Percentiles rank a stretch among this genome's conserved stretches.
Evolutionary conservation across 2,797 vertebrate species (phyloP).

Genomic region (Leptoclinus maculatus): DNA sequence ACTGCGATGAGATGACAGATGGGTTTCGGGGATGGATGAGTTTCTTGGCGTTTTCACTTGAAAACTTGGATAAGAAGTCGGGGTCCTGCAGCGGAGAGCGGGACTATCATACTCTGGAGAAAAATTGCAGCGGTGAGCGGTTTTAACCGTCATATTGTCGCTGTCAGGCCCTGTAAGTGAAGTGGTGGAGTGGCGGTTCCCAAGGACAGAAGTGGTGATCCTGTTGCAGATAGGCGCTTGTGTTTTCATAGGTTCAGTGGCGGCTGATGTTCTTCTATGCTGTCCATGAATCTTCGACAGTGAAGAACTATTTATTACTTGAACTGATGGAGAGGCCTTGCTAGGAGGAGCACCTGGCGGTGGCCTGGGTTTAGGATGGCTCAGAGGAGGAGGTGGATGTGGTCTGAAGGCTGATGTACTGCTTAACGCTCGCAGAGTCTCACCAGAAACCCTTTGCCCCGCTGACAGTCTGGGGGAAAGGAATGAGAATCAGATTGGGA

Average conservation of each 20-base stretch:
- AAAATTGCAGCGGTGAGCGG: background rate
- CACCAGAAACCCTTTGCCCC: constrained; percentile 22
- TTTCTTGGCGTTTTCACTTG: constrained; percentile 22
- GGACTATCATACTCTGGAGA: constrained; percentile 8
- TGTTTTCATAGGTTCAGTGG: constrained; percentile 18
- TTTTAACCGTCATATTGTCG: constrained; percentile 17
- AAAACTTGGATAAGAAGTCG: background rate
- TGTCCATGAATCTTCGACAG: constrained; percentile 14
- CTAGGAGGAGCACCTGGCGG: constrained; percentile 19
- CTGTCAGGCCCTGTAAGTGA: background rate
- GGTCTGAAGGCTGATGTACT: constrained; percentile 33
- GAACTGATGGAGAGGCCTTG: constrained; percentile 21
- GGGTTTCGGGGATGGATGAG: background rate
- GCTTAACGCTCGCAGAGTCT: constrained; percentile 20
- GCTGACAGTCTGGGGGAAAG: constrained; percentile 40
- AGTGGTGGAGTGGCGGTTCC: background rate
- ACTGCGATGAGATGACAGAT: constrained; percentile 17
- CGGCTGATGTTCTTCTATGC: constrained; percentile 5
- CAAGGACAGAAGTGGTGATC: background rate
- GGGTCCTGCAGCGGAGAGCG: constrained; percentile 6
- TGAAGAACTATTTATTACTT: background rate
- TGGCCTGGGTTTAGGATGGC: constrained; percentile 45
- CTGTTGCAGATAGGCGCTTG: constrained; percentile 6
- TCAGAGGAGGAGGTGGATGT: constrained; percentile 29
- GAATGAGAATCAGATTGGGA: background rate